phyloP scores from a whole-genome alignment of 1,140 invertebrate genomes.

The Helicoverpa zea region DNA sequence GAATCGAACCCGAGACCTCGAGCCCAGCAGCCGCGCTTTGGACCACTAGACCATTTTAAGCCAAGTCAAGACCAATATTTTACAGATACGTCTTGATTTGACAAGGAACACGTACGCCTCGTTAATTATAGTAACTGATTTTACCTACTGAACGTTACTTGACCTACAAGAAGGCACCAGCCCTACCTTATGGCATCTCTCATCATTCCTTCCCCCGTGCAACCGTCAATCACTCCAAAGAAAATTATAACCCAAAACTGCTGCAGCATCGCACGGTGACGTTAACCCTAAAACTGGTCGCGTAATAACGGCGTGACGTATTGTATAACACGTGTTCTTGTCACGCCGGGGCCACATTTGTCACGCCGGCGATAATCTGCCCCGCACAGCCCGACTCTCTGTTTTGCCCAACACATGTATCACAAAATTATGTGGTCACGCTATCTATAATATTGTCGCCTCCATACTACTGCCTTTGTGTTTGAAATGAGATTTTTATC shows the following conservation, averaged over 20 bases:
- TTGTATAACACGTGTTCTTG: slow-evolving; percentile 49
- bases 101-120: too few relatives aligned
- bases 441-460: slow-evolving; percentile 31
- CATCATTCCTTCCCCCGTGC: too few relatives aligned
- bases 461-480: slow-evolving; percentile 4
- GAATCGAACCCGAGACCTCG: too few relatives aligned
- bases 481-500: slow-evolving; percentile 39
- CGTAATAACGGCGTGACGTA: slow-evolving; percentile 47
- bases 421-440: slow-evolving; percentile 43
- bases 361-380: slow-evolving; percentile 50
- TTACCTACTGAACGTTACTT: too few relatives aligned
- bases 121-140: too few relatives aligned
- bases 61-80: too few relatives aligned
- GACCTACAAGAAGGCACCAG: too few relatives aligned
- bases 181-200: too few relatives aligned
- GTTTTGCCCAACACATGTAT: slow-evolving; percentile 41
- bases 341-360: slow-evolving; percentile 48
- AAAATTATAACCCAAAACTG: slow-evolving; percentile 37
- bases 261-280: slow-evolving; percentile 30
- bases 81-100: too few relatives aligned
- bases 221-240: slow-evolving; percentile 39
- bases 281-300: slow-evolving; percentile 48
- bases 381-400: slow-evolving; percentile 34
- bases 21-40: too few relatives aligned
- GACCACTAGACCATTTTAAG: too few relatives aligned